These are phyloP conservation scores for Phrynocephalus forsythii DNA, from an alignment of 2,797 vertebrate species.

Conservation along the genomic window DNA sequence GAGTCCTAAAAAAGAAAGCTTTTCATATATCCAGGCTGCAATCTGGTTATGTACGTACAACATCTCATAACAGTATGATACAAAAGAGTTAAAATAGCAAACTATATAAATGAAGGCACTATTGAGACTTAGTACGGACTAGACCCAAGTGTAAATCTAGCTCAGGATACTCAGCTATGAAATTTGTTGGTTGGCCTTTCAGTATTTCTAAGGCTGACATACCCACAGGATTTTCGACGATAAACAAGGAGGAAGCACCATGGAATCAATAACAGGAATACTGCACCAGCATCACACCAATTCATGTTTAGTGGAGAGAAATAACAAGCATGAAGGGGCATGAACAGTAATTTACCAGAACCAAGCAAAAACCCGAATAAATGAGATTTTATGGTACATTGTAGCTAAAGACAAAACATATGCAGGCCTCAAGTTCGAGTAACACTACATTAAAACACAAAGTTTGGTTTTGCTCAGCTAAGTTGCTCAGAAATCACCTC, in stretches of 20 bases:
- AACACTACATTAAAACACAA: not conserved
- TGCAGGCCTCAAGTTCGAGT: not conserved
- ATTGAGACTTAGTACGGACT: not conserved
- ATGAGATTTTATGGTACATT: not conserved
- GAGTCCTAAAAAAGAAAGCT: no score
- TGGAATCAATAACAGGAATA: not conserved
- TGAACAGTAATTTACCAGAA: not conserved
- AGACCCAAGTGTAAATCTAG: not conserved
- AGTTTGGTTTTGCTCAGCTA: not conserved
- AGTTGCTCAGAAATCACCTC: not conserved
- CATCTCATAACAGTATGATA: not conserved
- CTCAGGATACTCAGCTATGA: not conserved
- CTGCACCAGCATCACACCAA: not conserved
- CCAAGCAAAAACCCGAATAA: not conserved
- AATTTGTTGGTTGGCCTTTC: not conserved
- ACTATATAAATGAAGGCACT: not conserved
- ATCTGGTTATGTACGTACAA: not conserved
- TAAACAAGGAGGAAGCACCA: not conserved
- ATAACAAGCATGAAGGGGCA: not conserved
- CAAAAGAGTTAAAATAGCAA: not conserved
- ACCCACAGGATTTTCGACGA: not conserved
- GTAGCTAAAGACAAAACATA: not conserved
- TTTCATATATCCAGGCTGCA: not conserved
- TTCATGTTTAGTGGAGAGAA: not conserved
- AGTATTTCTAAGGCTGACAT: not conserved